These are phyloP conservation scores for Microcebus ravelobensis DNA, from an alignment of 2,113 vertebrate species.

Conservation along the genomic window DNA sequence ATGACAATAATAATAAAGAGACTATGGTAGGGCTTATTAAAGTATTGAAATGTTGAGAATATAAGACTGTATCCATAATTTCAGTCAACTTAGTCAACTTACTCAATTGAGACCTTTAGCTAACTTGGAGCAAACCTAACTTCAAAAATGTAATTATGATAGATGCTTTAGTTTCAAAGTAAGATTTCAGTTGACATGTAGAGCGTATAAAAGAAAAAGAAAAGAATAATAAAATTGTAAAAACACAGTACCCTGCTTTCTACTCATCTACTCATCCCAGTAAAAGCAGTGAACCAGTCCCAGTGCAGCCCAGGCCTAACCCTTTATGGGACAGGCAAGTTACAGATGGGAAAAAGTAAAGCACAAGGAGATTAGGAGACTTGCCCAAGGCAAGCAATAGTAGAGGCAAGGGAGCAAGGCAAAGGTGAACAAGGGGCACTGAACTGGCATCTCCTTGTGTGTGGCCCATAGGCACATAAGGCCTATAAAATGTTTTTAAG, in stretches of 20 bases:
- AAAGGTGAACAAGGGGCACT: neutral
- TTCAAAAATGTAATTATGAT: neutral
- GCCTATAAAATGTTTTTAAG: neutral
- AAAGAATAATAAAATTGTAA: neutral
- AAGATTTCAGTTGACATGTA: neutral
- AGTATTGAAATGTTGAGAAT: neutral
- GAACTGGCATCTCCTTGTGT: fast-evolving
- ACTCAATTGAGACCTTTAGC: neutral
- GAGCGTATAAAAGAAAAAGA: neutral
- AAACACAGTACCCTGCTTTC: neutral
- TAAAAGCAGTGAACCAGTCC: neutral
- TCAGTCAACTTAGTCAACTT: neutral
- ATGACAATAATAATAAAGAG: neutral
- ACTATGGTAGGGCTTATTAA: neutral
- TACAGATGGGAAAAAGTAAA: constrained; percentile 57
- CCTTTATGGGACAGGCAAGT: neutral
- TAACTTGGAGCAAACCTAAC: neutral
- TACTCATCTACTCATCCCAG: neutral
- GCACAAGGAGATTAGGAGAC: constrained; percentile 46
- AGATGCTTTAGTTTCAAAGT: neutral
- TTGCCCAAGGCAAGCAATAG: constrained; percentile 43
- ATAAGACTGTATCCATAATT: neutral
- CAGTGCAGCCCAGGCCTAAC: neutral
- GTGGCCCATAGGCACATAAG: neutral
- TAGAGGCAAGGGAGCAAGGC: neutral